phyloP scores from a whole-genome alignment of 2,888 invertebrate species.

The Eristalis tenax region DNA sequence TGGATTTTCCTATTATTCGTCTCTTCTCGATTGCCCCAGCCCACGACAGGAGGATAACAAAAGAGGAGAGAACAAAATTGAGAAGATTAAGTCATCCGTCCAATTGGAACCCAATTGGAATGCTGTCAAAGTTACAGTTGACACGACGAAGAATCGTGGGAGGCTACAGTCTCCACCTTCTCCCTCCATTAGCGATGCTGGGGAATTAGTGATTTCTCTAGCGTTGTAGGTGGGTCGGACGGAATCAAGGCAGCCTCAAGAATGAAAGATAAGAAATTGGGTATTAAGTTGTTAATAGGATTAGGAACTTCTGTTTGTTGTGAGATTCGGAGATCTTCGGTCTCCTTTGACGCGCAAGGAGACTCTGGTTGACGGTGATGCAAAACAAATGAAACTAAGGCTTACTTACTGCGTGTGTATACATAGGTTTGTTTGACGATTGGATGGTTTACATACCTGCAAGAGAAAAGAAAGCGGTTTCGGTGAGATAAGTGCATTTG shows the following conservation, averaged over 20 bases:
- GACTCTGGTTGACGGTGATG: background rate
- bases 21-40: background rate
- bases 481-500: background rate
- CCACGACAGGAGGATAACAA: background rate
- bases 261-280: conserved; percentile 50
- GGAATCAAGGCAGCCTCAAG: conserved; percentile 16
- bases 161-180: background rate
- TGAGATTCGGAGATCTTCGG: background rate
- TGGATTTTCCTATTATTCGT: conserved; percentile 2
- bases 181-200: too few relatives aligned
- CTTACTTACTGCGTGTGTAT: background rate
- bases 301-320: conserved; percentile 48
- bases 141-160: conserved; percentile 13
- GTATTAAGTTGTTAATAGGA: conserved; percentile 57
- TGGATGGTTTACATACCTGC: conserved; percentile 35
- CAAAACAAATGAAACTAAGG: background rate
- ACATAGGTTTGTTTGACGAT: background rate
- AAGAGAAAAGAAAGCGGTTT: conserved; percentile 6
- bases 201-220: conserved; percentile 4
- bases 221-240: conserved; percentile 27
- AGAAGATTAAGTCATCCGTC: conserved; percentile 22
- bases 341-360: background rate
- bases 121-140: background rate
- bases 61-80: background rate
- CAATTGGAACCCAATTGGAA: conserved; percentile 4